phyloP scores from a whole-genome alignment of 2,797 vertebrate genomes.

The Leucoraja ocellata region DNA sequence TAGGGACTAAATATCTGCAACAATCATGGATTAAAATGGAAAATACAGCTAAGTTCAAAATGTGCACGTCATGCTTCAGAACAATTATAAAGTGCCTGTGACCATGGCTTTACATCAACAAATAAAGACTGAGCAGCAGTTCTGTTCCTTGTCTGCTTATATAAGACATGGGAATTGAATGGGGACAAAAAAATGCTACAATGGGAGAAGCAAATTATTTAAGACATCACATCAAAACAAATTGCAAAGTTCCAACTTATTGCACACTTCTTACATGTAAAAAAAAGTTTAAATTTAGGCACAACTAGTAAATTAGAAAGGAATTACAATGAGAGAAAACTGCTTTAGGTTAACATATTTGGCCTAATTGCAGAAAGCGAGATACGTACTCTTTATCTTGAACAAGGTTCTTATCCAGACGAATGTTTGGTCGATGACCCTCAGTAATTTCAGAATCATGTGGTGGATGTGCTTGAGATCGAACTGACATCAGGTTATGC shows the following conservation, averaged over 20 bases:
- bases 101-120: not conserved
- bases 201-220: not conserved
- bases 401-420: conserved; percentile 81
- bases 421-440: conserved; percentile 53
- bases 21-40: not conserved
- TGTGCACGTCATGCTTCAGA: not conserved
- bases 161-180: not conserved
- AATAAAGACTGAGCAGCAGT: not conserved
- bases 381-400: conserved; percentile 88
- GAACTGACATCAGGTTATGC: conserved; percentile 23
- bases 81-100: not conserved
- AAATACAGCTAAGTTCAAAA: not conserved
- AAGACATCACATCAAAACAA: not conserved
- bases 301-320: not conserved
- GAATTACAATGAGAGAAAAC: not conserved
- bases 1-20: not conserved
- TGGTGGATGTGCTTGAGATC: conserved; percentile 49
- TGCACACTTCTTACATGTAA: not conserved
- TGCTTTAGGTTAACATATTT: not conserved
- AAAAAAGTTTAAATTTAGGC: conserved; percentile 2
- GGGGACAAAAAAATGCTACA: not conserved
- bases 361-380: not conserved
- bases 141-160: not conserved
- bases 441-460: conserved; percentile 43
- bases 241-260: conserved; percentile 30